Base-by-base conservation (phyloP, 1,140 invertebrate species). In the Metopolophium dirhodum region DNA sequence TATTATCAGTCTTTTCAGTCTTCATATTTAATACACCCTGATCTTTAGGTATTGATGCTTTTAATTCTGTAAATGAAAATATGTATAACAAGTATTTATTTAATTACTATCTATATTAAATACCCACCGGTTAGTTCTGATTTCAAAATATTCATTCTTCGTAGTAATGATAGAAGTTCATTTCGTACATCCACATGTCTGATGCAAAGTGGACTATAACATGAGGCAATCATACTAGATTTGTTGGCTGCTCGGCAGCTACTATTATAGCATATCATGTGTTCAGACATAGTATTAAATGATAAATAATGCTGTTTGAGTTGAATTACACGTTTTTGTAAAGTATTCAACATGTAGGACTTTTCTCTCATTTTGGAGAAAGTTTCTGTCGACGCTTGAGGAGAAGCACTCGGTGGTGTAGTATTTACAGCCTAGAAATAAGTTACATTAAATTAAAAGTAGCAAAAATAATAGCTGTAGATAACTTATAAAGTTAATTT, bases 191-290 rank as follows among this genome's bases (percentile, higher is more conserved):
- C 85, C 41, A 93, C 91, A 22, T 93, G 91, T 54, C 91, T 93
- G 6, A 93, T 54, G 22, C 91, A 93, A 30, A 93, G 47, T 57
- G 91, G 91, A 93, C 91, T 93, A 35, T 93, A 93, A 86, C 91
- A 93, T 45, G 91, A 93, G 6, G 77, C 9, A 41, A 6, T 86
- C 26, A 93, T 45, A 30, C 82, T 93, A 20, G 91, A 86, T 85
- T 93, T 93, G n/a, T 93, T 86, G 41, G 82, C 91, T 23, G 91
- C 82, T 85, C 91, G 61, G n/a, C 91, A 93, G 37, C 91, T 93
- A 30, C 91, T 93, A 51, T 93, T 93, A 85, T 93, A 93, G 35
- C 91, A 93, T 54, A 93, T 93, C 91, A 93, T 85, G n/a, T 93
- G 82, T 57, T 93, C 82, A n/a, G 91, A 93, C 49, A 93, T 86